Conservation (phyloP, 2,888 invertebrate species). For the Coenonympha arcania region DNA sequence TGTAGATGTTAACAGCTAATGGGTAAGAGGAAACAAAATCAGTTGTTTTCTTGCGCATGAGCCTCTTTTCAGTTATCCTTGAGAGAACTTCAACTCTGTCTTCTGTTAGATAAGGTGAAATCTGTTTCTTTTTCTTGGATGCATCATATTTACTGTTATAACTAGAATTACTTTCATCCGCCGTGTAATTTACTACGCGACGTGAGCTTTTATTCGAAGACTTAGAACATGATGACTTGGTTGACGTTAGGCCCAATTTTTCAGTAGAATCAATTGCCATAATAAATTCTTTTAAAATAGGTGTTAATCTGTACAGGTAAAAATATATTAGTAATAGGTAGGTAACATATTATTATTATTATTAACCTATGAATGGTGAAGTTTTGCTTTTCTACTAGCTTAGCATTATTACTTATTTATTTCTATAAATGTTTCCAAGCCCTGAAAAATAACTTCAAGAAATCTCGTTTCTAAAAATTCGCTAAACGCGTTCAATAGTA, state of each 20-base stretch:
- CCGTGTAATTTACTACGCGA: conserved; percentile 31
- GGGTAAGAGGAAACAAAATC: conserved; percentile 48
- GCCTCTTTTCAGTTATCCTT: conserved; percentile 45
- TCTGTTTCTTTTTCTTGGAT: conserved; percentile 32
- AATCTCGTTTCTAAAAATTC: too few species aligned
- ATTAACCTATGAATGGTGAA: too few species aligned
- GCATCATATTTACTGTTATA: conserved; percentile 30
- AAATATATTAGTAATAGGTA: background rate
- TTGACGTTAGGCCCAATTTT: conserved; percentile 24
- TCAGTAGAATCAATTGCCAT: conserved; percentile 48
- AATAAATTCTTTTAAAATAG: background rate
- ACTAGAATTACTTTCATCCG: conserved; percentile 35
- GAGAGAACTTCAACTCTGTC: conserved; percentile 45
- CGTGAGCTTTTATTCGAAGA: conserved; percentile 30
- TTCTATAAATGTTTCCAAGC: too few species aligned
- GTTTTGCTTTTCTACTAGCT: too few species aligned
- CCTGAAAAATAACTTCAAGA: too few species aligned
- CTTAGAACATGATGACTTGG: conserved; percentile 30
- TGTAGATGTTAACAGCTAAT: conserved; percentile 50
- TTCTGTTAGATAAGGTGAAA: conserved; percentile 44
- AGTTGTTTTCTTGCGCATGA: conserved; percentile 40
- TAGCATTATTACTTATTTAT: too few species aligned
- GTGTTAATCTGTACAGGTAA: background rate
- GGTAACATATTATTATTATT: too few species aligned
- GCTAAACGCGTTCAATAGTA: too few species aligned